Evolutionary conservation across 2,888 invertebrate species (phyloP), one percentile per base, ranked within the genome.

Genomic region (Nasonovia ribisnigri): DNA sequence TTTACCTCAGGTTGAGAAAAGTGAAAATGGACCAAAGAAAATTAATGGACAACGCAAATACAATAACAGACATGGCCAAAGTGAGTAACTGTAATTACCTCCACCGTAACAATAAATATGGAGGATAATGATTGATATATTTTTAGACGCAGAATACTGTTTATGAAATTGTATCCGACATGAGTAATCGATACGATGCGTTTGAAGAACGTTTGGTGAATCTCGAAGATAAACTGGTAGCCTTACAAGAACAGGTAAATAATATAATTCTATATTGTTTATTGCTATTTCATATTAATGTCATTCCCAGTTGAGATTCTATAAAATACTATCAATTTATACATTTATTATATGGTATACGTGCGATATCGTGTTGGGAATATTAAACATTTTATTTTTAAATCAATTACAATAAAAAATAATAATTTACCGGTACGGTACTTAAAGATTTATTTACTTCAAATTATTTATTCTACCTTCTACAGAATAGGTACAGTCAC

Each of bases 21-120:
- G 99, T 99, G 95, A 99, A 99, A 97, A 99, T 99, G 98, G 99
- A 99, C 97, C 99, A 99, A 97, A 97, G 99, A 96, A 99, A 99
- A 96, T 96, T 99, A 95, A 99, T 99, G 98, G 99, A 99, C 96
- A 99, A 99, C 96, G 99, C 99, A 95, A 99, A 99, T 95, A 99
- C 99, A 94, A 98, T 99, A 96, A 99, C 99, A 94, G 99, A 99
- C 96, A 99, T 99, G 98, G 99, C 99, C 95, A 99, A 99, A 98
- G 99, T 99, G 97, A 96, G 96, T 92, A 46, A 20, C 3, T 26
- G 29, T 43, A 90, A 54, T 87, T 48, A 57, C 36, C 51, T 8
- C 13, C 36, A 6, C 54, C 16, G 29, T 11, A 67, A 57, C 43
- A n/a, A 16, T 36, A 94, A 91, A 92, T 91, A 92, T 94, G 77